Evolutionary conservation across 2,113 vertebrate genomes (phyloP).

Genomic region (Neolamprologus hecqui): DNA sequence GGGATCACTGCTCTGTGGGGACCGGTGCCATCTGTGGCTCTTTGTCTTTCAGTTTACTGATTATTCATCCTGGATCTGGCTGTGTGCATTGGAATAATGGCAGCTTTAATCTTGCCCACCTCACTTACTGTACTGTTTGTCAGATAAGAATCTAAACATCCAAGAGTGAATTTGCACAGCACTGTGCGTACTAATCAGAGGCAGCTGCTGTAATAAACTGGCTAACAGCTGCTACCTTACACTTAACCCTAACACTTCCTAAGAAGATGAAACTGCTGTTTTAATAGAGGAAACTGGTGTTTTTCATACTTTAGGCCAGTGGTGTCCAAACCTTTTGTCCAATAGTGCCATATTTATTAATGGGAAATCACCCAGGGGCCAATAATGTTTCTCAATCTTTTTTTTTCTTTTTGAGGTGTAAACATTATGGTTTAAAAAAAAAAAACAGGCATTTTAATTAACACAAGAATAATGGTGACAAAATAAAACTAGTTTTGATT

Average conservation of each 20-base stretch:
- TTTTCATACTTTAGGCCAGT: not conserved
- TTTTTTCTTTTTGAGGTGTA: not conserved
- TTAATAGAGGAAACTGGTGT: not conserved
- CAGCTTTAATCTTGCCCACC: not conserved
- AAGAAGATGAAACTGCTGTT: not conserved
- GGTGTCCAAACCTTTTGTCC: not conserved
- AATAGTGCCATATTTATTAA: not conserved
- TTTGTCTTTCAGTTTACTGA: not conserved
- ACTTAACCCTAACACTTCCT: not conserved
- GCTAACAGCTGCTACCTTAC: not conserved
- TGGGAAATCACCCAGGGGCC: not conserved
- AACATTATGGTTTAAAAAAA: not conserved
- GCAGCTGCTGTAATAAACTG: not conserved
- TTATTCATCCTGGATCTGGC: not conserved
- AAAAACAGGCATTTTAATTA: not conserved
- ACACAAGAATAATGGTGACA: not conserved
- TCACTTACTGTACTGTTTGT: not conserved
- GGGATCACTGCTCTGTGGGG: not conserved
- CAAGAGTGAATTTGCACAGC: not conserved
- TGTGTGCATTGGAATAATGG: not conserved
- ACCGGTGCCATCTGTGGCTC: not conserved
- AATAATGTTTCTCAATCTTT: not conserved
- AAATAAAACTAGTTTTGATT: not conserved
- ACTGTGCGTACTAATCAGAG: not conserved
- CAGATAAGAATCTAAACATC: not conserved